These are phyloP conservation scores for Leucoraja erinaceus DNA, from an alignment of 2,113 vertebrate genomes.

Conservation along the genomic window DNA sequence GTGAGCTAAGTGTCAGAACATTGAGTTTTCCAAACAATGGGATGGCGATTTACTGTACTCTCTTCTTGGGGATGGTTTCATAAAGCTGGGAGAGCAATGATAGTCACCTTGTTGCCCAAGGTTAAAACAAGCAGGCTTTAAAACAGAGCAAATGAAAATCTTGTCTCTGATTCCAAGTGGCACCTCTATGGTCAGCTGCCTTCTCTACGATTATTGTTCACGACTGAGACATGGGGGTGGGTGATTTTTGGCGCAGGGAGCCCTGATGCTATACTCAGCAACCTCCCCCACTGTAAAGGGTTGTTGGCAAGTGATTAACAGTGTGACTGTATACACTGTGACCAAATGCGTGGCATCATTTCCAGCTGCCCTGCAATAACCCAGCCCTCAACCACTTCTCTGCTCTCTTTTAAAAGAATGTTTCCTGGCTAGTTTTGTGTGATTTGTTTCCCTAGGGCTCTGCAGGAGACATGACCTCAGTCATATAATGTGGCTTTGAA, in stretches of 20 bases:
- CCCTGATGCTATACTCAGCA: neutral
- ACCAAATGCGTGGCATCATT: neutral
- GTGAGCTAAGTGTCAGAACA: no score
- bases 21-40: no score
- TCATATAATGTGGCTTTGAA: constrained; percentile 6
- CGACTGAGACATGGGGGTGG: neutral
- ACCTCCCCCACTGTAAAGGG: neutral
- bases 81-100: no score
- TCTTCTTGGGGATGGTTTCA: no score
- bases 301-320: neutral
- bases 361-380: neutral
- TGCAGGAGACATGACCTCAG: constrained; percentile 25
- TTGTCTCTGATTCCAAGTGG: neutral
- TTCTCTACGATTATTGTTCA: neutral
- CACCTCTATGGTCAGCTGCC: neutral
- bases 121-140: neutral
- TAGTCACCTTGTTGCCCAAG: neutral
- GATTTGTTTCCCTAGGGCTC: neutral
- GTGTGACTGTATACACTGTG: neutral
- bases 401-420: neutral
- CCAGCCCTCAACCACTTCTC: neutral
- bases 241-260: neutral
- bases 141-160: neutral
- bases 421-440: neutral
- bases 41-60: no score